These are phyloP conservation scores for Harmothoe impar DNA, from an alignment of 2,888 invertebrate species.

Conservation along the genomic window DNA sequence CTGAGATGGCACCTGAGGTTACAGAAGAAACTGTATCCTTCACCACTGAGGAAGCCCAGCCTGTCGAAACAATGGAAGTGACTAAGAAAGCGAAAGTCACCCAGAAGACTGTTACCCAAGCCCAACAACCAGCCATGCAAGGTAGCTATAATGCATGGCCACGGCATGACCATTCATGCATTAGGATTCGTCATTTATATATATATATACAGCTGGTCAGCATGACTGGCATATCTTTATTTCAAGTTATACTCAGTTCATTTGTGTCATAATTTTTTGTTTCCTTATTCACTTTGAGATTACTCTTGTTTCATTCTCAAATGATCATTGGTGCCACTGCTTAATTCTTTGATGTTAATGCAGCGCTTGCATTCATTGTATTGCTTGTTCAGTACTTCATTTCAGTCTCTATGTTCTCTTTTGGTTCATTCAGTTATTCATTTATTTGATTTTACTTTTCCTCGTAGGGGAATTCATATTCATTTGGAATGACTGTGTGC, in stretches of 20 bases:
- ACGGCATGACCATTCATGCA: constrained; percentile 7
- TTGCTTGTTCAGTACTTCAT: neutral
- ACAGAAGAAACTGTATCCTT: constrained; percentile 47
- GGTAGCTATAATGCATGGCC: constrained; percentile 25
- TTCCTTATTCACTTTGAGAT: too few relatives aligned
- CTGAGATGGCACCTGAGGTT: constrained; percentile 16
- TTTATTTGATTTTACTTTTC: neutral
- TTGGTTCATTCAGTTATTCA: neutral
- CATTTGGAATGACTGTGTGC: neutral
- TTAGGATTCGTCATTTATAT: too few relatives aligned
- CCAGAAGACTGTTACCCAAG: neutral
- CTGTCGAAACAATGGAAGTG: constrained; percentile 8
- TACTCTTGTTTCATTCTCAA: too few relatives aligned
- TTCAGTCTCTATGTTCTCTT: neutral
- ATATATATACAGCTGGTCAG: too few relatives aligned
- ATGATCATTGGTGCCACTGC: neutral
- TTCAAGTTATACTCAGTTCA: neutral
- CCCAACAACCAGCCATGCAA: neutral
- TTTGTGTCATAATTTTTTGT: neutral
- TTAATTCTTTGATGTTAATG: neutral
- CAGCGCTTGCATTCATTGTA: neutral
- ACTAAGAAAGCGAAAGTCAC: constrained; percentile 21
- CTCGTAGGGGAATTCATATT: neutral
- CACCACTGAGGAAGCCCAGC: constrained; percentile 45
- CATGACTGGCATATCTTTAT: neutral